Evolutionary conservation across 2,888 invertebrate species (phyloP).

Genomic region (Phasia obesa): DNA sequence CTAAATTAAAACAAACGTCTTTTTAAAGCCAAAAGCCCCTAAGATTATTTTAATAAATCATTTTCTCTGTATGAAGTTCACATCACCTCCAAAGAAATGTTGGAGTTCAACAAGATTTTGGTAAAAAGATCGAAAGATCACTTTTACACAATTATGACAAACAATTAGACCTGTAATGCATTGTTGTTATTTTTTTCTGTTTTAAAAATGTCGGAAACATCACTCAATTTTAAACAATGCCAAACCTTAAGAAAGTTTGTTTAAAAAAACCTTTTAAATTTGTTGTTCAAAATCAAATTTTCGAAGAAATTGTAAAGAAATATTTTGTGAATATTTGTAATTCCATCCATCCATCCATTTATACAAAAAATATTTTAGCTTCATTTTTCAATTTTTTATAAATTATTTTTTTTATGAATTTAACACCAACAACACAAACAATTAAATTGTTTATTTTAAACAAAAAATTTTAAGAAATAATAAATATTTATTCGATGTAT

Average conservation of each 20-base stretch:
- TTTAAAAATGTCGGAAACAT: constrained; percentile 46
- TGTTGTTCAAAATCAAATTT: too few relatives aligned
- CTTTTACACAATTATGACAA: constrained; percentile 23
- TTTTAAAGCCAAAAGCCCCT: too few relatives aligned
- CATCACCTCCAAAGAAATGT: too few relatives aligned
- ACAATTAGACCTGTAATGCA: constrained; percentile 8
- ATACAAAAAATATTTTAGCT: background rate
- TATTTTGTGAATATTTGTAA: background rate
- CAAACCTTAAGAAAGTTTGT: background rate
- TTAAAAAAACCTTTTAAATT: too few relatives aligned
- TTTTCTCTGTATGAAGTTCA: too few relatives aligned
- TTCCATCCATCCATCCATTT: too few relatives aligned
- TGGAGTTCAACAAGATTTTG: constrained; percentile 10
- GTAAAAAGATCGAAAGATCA: constrained; percentile 20
- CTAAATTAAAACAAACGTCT: too few relatives aligned
- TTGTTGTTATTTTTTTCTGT: constrained; percentile 7
- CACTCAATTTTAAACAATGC: constrained; percentile 29
- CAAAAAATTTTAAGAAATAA: constrained; percentile 33
- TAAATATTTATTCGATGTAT: background rate
- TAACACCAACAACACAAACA: constrained; percentile 34
- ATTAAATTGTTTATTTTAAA: constrained; percentile 36
- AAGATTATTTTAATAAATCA: too few relatives aligned
- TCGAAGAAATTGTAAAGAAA: background rate
- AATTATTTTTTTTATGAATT: background rate
- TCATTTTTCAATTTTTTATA: background rate